A percentile compares a stretch with the other conserved stretches of the same genome.
These are phyloP conservation scores for Coremacera marginata DNA, from an alignment of 2,888 invertebrate species.

Conservation along the genomic window DNA sequence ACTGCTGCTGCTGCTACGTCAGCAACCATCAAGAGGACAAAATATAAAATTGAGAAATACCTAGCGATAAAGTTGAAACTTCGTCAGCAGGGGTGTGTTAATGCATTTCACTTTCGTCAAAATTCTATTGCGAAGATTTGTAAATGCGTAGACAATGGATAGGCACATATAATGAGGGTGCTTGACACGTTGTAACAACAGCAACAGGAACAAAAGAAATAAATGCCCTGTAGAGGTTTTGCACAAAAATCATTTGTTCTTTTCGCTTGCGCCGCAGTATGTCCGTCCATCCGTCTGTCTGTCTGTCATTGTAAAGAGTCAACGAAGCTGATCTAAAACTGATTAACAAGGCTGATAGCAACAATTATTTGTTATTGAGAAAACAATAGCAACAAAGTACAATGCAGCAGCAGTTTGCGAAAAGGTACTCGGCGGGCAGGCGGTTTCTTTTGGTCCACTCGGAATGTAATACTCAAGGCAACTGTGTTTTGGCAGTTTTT, in stretches of 20 bases:
- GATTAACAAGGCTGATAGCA: constrained; percentile 53
- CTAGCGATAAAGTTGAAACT: background rate
- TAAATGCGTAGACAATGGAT: background rate
- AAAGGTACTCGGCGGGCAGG: constrained; percentile 17
- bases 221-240: background rate
- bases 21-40: background rate
- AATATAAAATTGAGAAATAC: background rate
- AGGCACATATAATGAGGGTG: background rate
- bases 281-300: background rate
- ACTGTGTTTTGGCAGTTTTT: constrained; percentile 20
- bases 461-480: background rate
- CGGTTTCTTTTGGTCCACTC: constrained; percentile 18
- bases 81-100: constrained; percentile 23
- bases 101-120: constrained; percentile 33
- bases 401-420: constrained; percentile 7
- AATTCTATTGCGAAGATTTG: constrained; percentile 33
- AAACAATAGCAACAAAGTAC: constrained; percentile 33
- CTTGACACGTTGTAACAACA: constrained; percentile 24
- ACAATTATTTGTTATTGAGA: constrained; percentile 44
- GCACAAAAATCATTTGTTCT: constrained; percentile 23
- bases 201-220: background rate
- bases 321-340: constrained; percentile 56
- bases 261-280: constrained; percentile 21
- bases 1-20: background rate
- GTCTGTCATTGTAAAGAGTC: constrained; percentile 51